Evolutionary conservation across 2,888 invertebrate species (phyloP), one percentile per base, ranked within the genome.

Genomic region (Chesias legatella): DNA sequence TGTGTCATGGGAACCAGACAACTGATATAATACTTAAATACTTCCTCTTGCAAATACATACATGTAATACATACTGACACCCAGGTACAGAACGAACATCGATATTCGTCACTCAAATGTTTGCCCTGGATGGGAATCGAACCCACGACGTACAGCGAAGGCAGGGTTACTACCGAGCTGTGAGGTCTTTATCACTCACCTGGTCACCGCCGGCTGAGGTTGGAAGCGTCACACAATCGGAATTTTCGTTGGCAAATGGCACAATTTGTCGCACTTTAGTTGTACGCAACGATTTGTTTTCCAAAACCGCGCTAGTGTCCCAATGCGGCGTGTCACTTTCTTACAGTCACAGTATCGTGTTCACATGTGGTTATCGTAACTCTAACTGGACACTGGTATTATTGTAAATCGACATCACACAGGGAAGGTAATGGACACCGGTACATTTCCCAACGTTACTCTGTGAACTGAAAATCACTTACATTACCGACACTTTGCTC

Each of bases 281-380:
- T 58, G 57, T 54, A 17, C 3, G 5, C 5, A 60, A 43, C 43
- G 60, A 66, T 66, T 53, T 69, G 72, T 76, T 77, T 76, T 76
- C 74, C 72, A 71, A 78, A 80, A 80, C 83, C 83, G 70, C 81
- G 73, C 59, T 30, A 67, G 76, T 81, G 80, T 78, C 79, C 68
- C 74, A 75, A 78, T 74, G 13, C 30, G 45, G 58, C 73, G 81
- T 79, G 74, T 81, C 82, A 83, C 85, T 83, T 82, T 85, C 82
- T 72, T 73, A 70, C 64, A 62, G 77, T 79, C 73, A 69, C 63
- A 67, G 64, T 71, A 82, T 83, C 80, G 75, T 67, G 79, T 82
- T 77, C 79, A 79, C 79, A 81, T 85, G 86, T 77, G 86, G 86
- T 86, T 77, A 71, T 69, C 73, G 83, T 83, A 83, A 84, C 66